Base-by-base conservation (phyloP, 1,140 invertebrate species). In the Leptinotarsa lineolata region DNA sequence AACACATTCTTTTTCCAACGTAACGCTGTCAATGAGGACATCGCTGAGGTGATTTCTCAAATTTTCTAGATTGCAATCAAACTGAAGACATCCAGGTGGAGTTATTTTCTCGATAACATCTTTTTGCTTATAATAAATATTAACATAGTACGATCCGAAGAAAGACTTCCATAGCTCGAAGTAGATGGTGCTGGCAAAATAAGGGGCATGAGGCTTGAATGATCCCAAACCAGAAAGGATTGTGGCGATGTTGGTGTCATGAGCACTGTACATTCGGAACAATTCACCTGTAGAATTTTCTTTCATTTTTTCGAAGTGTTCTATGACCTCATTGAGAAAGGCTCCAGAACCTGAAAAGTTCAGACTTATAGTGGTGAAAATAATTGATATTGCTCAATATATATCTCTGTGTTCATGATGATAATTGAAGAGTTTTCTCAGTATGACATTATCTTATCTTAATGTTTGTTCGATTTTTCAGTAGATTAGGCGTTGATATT, bases 221-320 rank as follows among this genome's bases (percentile, higher is more conserved):
- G 68, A 45, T 16, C 58, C 58, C 16, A 70, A 24, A 15, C n/a
- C 45, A 15, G 15, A 15, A 5, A 70, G 39, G 22, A 70, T 24
- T 20, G 18, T 1, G 5, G 58, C 68, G 0, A 59, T 11, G 48
- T 70, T 70, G 11, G 13, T 30, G 4, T 70, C 68, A 22, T 69
- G 78, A 73, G 22, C 65, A 44, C 65, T 67, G 39, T 67, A 67
- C 65, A 67, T 67, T 44, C 39, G 24, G 44, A n/a, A 67, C 44
- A 39, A 39, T 6, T 20, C 13, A 12, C 22, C 16, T 22, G 20
- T 45, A 0, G 65, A 2, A 21, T 39, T n/a, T n/a, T 16, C 20
- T n/a, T n/a, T 12, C 22, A 67, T 46, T 30, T 22, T n/a, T 11
- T 67, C 64, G n/a, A 67, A 67, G 44, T 67, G 18, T 16, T 30